Conservation (phyloP, 2,797 vertebrate species). For the Anolis apletophallus region DNA sequence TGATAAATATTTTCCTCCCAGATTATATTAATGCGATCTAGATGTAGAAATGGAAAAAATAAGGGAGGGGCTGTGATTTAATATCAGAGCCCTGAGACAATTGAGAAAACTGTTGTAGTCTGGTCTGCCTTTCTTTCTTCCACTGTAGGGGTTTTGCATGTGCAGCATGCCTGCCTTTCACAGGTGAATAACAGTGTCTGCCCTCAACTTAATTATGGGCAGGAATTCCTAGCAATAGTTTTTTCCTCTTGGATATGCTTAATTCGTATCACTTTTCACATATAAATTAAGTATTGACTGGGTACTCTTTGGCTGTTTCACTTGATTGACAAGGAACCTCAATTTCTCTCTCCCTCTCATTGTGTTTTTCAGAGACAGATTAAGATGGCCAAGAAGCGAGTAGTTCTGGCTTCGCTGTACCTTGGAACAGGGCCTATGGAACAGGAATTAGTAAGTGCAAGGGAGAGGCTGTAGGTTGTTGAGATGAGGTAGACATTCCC, state of each 20-base stretch:
- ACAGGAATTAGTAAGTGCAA: slow-evolving; percentile 90
- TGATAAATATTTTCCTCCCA: background rate
- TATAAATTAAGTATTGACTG: background rate
- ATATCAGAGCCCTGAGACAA: background rate
- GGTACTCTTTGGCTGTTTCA: background rate
- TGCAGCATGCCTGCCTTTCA: background rate
- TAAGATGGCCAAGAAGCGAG: slow-evolving; percentile 86
- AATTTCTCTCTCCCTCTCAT: background rate
- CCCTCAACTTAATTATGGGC: background rate
- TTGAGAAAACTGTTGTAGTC: no score
- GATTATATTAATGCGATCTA: background rate
- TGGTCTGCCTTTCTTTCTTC: background rate
- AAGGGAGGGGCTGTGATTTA: background rate
- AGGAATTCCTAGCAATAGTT: background rate
- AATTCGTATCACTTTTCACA: background rate
- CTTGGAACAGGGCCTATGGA: slow-evolving; percentile 93
- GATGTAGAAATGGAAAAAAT: background rate
- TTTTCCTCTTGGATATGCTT: background rate
- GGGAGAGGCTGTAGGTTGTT: background rate
- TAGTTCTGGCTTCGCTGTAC: slow-evolving; percentile 95
- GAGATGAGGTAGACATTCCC: background rate
- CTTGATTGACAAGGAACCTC: background rate
- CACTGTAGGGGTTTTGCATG: background rate
- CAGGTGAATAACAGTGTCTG: background rate
- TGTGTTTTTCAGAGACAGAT: slow-evolving; percentile 83